Conservation (phyloP, 2,113 vertebrate genomes). For the Mandrillus leucophaeus region DNA sequence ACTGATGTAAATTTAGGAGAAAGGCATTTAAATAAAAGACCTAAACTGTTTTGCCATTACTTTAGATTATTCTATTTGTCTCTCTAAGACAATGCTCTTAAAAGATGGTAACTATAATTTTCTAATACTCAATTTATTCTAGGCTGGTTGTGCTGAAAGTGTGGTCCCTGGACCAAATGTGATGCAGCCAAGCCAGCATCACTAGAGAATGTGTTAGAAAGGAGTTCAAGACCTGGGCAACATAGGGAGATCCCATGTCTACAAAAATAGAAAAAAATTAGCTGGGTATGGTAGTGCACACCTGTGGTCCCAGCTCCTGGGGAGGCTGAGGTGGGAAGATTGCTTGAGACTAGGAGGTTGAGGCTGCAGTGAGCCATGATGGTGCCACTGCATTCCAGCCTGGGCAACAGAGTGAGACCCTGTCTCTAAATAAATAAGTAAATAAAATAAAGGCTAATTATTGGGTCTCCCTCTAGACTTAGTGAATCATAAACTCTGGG, state of each 20-base stretch:
- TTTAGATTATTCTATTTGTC: not conserved
- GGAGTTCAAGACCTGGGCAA: too few relatives aligned
- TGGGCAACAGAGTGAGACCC: too few relatives aligned
- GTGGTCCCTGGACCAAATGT: not conserved
- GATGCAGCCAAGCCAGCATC: conserved; percentile 20
- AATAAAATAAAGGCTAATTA: not conserved
- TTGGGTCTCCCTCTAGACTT: not conserved
- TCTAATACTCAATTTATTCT: not conserved
- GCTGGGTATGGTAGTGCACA: too few relatives aligned
- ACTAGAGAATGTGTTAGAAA: conserved; percentile 37
- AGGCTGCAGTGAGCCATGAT: too few relatives aligned
- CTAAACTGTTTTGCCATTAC: not conserved
- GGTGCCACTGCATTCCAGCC: too few relatives aligned
- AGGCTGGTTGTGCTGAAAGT: not conserved
- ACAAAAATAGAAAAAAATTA: too few relatives aligned
- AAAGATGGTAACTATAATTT: not conserved
- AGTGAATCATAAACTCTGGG: conserved; percentile 6
- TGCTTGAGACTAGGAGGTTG: too few relatives aligned
- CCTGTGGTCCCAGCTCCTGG: too few relatives aligned
- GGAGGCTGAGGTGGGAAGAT: too few relatives aligned
- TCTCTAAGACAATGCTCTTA: conserved; percentile 14
- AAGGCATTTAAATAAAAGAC: conserved; percentile 20
- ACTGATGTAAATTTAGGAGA: conserved; percentile 48
- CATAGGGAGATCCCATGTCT: too few relatives aligned
- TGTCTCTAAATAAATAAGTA: too few relatives aligned